Evolutionary conservation across 2,888 invertebrate species (phyloP).

Genomic region (Campaea margaritaria): DNA sequence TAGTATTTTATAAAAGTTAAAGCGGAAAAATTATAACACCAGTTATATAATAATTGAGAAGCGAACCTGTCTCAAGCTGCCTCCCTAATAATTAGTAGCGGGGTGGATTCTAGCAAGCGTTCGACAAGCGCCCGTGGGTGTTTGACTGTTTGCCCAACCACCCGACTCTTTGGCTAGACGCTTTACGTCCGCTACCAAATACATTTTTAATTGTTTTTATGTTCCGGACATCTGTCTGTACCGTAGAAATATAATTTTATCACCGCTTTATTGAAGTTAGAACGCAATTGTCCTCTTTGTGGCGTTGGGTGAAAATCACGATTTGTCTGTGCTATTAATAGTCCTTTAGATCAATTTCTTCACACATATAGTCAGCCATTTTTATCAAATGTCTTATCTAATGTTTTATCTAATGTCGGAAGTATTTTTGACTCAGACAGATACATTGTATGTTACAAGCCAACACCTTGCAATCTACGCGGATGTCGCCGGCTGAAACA

Average conservation of each 20-base stretch:
- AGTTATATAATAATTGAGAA: neutral
- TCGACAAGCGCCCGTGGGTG: conserved; percentile 45
- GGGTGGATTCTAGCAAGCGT: conserved; percentile 37
- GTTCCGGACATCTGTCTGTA: neutral
- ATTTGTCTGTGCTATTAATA: too few relatives aligned
- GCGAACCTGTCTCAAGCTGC: neutral
- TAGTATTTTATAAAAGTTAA: too few relatives aligned
- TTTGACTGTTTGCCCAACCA: conserved; percentile 35
- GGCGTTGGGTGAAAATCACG: too few relatives aligned
- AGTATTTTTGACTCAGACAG: too few relatives aligned
- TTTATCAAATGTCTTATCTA: too few relatives aligned
- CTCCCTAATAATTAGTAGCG: conserved; percentile 30
- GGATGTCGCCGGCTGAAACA: conserved; percentile 26
- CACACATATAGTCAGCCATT: too few relatives aligned
- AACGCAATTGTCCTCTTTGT: too few relatives aligned
- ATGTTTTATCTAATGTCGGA: too few relatives aligned
- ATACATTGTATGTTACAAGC: too few relatives aligned
- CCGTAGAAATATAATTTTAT: neutral
- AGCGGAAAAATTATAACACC: too few relatives aligned
- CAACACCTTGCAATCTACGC: conserved; percentile 6
- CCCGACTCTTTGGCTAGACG: conserved; percentile 9
- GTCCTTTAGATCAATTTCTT: too few relatives aligned
- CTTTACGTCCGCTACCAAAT: neutral
- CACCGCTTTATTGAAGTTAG: too few relatives aligned
- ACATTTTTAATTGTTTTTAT: conserved; percentile 19